Conservation (phyloP, 2,797 vertebrate species). For the Silurus lanzhouensis region DNA sequence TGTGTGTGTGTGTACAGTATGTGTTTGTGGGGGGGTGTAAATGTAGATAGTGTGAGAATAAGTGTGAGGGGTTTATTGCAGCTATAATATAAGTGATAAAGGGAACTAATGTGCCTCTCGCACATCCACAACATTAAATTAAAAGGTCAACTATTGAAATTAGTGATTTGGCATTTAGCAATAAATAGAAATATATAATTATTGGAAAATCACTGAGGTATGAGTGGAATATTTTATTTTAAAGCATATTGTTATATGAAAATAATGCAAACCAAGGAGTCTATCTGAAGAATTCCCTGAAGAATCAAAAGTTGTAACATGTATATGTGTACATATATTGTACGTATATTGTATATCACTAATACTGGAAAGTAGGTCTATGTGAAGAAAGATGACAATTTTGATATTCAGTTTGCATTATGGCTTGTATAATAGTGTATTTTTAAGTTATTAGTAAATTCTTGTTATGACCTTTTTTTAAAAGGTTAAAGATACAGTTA, state of each 20-base stretch:
- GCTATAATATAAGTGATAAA: background rate
- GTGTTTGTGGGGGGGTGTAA: too few species aligned
- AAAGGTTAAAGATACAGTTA: background rate
- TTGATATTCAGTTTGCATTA: background rate
- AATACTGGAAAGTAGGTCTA: background rate
- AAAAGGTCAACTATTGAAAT: background rate
- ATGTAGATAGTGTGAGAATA: background rate
- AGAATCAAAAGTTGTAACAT: too few species aligned
- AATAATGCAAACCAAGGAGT: background rate
- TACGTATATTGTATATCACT: background rate
- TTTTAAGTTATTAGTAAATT: background rate
- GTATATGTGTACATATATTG: too few species aligned
- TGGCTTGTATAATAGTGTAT: background rate
- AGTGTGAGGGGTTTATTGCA: background rate
- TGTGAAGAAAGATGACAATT: background rate
- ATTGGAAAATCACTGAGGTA: background rate
- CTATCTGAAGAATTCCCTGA: background rate
- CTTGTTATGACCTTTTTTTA: background rate
- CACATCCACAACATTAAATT: background rate
- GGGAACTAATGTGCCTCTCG: background rate
- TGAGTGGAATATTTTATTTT: background rate
- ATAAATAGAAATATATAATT: background rate
- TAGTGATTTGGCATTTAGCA: background rate
- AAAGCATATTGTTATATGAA: background rate
- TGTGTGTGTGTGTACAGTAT: too few species aligned